These are phyloP conservation scores for Drosophila lutescens DNA, from an alignment of 2,888 invertebrate genomes.

Conservation along the genomic window DNA sequence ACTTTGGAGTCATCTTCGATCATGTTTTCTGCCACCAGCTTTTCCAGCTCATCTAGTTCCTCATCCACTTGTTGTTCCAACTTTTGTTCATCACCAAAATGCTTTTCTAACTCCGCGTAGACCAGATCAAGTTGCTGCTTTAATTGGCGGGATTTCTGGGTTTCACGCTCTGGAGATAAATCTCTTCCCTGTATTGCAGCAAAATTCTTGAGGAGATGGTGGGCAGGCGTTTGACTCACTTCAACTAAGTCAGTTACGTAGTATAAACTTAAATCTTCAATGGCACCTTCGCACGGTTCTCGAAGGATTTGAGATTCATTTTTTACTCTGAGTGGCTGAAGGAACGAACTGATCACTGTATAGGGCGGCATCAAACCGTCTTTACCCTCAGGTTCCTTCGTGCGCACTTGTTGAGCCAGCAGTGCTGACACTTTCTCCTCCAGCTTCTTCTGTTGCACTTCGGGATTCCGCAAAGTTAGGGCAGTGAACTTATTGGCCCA, in stretches of 20 bases:
- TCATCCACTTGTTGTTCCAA: slow-evolving; percentile 8
- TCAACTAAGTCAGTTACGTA: slow-evolving; percentile 85
- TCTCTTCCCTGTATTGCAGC: slow-evolving; percentile 87
- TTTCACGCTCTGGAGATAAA: slow-evolving; percentile 84
- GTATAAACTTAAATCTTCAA: slow-evolving; percentile 78
- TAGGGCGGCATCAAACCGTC: slow-evolving; percentile 30
- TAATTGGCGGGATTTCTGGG: slow-evolving; percentile 2
- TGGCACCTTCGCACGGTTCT: slow-evolving; percentile 46
- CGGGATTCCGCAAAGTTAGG: slow-evolving; percentile 78
- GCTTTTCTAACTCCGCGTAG: slow-evolving; percentile 64
- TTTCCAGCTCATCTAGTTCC: slow-evolving; percentile 55
- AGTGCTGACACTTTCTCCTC: slow-evolving; percentile 68
- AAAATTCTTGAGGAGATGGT: slow-evolving; percentile 87
- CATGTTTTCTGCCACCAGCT: slow-evolving; percentile 58
- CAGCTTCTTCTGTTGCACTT: slow-evolving; percentile 73
- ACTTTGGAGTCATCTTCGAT: slow-evolving; percentile 37
- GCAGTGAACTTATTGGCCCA: slow-evolving; percentile 84
- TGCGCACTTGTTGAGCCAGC: slow-evolving; percentile 61
- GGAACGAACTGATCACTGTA: slow-evolving; percentile 50
- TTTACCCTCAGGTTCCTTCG: slow-evolving; percentile 20
- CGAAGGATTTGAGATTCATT: slow-evolving; percentile 31
- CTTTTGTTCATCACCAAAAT: slow-evolving; percentile 34
- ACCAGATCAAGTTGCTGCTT: slow-evolving; percentile 52
- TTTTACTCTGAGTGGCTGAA: slow-evolving; percentile 39
- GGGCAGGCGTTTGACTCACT: slow-evolving; percentile 82